Conservation (phyloP, 2,113 vertebrate genomes). For the Phylloscopus trochiloides region DNA sequence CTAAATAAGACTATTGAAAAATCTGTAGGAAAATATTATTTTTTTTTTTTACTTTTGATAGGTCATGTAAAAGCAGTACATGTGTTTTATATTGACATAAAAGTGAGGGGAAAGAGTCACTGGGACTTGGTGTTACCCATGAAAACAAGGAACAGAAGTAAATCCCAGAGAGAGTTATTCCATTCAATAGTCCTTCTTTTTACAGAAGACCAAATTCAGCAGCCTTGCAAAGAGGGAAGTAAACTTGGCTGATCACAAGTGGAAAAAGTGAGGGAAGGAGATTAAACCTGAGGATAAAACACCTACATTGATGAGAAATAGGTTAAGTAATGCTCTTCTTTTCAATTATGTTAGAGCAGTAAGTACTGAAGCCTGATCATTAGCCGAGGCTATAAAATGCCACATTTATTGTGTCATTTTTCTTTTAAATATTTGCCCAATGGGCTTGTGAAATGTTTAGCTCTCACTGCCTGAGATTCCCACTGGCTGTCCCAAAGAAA, state of each 20-base stretch:
- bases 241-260: not conserved
- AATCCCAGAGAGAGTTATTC: not conserved
- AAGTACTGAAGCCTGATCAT: conserved; percentile 5
- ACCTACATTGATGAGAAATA: conserved; percentile 1
- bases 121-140: not conserved
- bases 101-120: not conserved
- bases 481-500: not conserved
- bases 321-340: not conserved
- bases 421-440: conserved; percentile 40
- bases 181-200: not conserved
- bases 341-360: conserved; percentile 22
- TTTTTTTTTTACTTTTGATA: not conserved
- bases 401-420: conserved; percentile 27
- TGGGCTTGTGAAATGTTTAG: not conserved
- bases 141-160: not conserved
- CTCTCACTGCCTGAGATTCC: not conserved
- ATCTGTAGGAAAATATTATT: not conserved
- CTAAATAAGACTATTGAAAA: not conserved
- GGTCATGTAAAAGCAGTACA: not conserved
- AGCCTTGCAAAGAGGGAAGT: not conserved
- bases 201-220: not conserved
- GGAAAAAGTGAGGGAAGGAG: not conserved
- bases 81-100: not conserved
- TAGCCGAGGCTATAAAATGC: conserved; percentile 37
- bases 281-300: conserved; percentile 15